Evolutionary conservation across 1,140 invertebrate species (phyloP), one percentile per base, ranked within the genome.

Genomic region (Lerema accius): DNA sequence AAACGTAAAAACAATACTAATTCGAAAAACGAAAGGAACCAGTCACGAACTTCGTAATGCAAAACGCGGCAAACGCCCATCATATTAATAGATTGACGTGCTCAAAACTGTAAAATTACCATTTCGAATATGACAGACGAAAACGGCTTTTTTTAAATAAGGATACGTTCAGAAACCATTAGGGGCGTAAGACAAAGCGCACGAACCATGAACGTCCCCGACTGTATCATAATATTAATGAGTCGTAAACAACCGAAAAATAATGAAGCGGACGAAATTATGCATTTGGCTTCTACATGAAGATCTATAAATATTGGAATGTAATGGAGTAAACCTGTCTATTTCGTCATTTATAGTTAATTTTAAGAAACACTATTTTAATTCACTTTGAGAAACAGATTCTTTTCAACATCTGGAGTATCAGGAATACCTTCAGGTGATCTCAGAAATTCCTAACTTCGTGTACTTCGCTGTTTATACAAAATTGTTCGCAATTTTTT

Each of bases 81-180:
- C 78, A 79, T 62, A 82, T 85, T 88, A 89, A 89, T 84, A 82
- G 80, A 87, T 84, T 89, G 84, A 80, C 86, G 86, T 89, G 86
- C 82, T 86, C 80, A 82, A 89, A 89, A 89, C 86, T 89, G 84
- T 89, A 84, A 89, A 89, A 87, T 89, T 87, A 86, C 80, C 83
- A 89, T 89, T 84, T 61, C 17, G 65, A 80, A 79, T 85, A 73
- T 67, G 72, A 76, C 69, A 71, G 69, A 56, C 70, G 64, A 74
- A 79, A 81, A 81, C 72, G 76, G 48, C 63, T 65, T 62, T 63
- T 60, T 67, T 74, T 70, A 48, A 45, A 45, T 51, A 35, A 48
- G 26, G 23, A 26, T 13, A 51, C 46, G 58, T 32, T 35, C 37
- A 15, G 19, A 59, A 68, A 65, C 58, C 17, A 37, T 19, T 37